Percentiles rank a stretch among this genome's conserved stretches.
Evolutionary conservation across 2,888 invertebrate species (phyloP).

Genomic region (Mylabris sibirica): DNA sequence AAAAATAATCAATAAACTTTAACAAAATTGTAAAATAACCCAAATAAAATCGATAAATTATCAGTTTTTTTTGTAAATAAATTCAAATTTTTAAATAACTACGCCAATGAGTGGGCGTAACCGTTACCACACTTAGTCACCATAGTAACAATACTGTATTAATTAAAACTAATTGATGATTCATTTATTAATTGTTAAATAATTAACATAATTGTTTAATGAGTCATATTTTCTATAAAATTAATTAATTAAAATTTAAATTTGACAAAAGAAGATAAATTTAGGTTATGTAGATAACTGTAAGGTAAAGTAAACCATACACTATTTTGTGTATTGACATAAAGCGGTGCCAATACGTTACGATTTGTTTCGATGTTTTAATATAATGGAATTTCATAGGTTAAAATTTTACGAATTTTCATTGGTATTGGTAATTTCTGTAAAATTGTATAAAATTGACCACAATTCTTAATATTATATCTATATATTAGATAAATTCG

Average conservation of each 20-base stretch:
- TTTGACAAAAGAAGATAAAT: neutral
- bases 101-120: neutral
- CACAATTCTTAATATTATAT: neutral
- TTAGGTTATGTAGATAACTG: no score
- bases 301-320: no score
- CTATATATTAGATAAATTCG: neutral
- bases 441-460: neutral
- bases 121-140: neutral
- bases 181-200: neutral
- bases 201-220: neutral
- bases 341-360: neutral
- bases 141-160: neutral
- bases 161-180: neutral
- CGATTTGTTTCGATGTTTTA: neutral
- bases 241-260: neutral
- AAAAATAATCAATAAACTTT: no score
- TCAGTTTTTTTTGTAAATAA: neutral
- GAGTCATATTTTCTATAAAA: neutral
- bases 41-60: neutral
- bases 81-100: neutral
- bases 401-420: neutral
- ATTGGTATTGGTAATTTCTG: neutral
- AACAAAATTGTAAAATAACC: neutral
- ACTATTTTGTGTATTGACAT: neutral
- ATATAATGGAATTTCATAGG: neutral